Evolutionary conservation across 2,888 invertebrate species (phyloP).

Genomic region (Gasteruption jaculator): DNA sequence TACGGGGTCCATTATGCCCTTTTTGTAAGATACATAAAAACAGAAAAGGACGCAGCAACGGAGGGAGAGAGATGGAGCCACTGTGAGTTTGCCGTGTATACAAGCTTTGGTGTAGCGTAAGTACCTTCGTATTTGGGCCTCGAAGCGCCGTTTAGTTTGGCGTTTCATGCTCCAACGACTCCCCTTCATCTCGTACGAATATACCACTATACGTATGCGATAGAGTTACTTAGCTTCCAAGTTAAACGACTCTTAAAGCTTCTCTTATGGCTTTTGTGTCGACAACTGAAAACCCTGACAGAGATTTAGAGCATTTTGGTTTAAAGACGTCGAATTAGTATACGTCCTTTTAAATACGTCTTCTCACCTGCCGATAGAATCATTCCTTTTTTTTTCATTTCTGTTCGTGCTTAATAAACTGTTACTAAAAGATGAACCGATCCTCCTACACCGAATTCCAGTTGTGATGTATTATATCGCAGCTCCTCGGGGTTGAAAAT

Average conservation of each 20-base stretch:
- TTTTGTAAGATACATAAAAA: no score
- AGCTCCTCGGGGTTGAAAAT: no score
- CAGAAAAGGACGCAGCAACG: no score
- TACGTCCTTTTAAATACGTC: no score
- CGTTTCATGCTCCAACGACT: conserved; percentile 50
- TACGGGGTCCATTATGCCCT: conserved; percentile 46
- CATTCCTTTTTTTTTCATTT: no score
- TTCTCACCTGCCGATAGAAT: conserved; percentile 34
- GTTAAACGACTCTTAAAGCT: conserved; percentile 11
- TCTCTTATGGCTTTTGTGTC: conserved; percentile 21
- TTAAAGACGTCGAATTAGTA: conserved; percentile 24
- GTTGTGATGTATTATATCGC: no score
- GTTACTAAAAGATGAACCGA: conserved; percentile 31
- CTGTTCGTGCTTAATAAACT: conserved; percentile 33
- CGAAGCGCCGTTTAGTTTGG: conserved; percentile 49
- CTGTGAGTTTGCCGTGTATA: no score
- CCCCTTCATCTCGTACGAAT: conserved; percentile 30
- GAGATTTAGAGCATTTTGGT: conserved; percentile 35
- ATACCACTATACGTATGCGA: neutral
- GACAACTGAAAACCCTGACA: no score
- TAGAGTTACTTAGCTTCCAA: conserved; percentile 10
- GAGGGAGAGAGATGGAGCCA: conserved; percentile 3
- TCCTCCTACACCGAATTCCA: no score
- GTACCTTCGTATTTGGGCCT: conserved; percentile 33
- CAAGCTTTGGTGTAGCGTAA: no score